Conservation (phyloP, 2,888 invertebrate genomes). For the Chirona hameri region DNA sequence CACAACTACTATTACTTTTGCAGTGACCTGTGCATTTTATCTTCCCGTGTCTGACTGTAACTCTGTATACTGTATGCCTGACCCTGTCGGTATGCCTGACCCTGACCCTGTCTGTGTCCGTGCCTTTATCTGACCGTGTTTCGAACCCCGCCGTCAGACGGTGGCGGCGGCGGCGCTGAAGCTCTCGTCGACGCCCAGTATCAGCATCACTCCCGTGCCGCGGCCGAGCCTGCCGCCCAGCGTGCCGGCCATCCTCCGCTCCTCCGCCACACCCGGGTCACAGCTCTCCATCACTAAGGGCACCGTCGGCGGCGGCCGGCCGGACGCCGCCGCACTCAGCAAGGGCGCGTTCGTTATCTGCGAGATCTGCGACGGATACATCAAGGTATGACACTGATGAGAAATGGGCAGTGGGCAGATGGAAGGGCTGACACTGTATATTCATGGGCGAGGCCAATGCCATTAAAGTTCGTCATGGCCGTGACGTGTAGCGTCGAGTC, state of each 20-base stretch:
- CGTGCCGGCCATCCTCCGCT: constrained; percentile 49
- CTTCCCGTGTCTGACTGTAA: neutral
- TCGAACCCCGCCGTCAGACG: neutral
- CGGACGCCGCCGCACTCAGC: constrained; percentile 46
- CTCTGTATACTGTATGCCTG: neutral
- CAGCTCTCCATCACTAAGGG: constrained; percentile 35
- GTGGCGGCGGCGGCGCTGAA: constrained; percentile 32
- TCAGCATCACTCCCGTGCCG: constrained; percentile 84
- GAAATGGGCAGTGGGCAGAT: too few species aligned
- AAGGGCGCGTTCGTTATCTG: constrained; percentile 88
- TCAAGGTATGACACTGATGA: constrained; percentile 57
- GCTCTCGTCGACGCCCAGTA: constrained; percentile 60
- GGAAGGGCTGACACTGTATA: too few species aligned
- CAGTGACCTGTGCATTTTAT: too few species aligned
- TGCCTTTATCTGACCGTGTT: neutral
- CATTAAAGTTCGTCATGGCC: too few species aligned
- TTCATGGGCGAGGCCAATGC: too few species aligned
- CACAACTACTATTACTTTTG: too few species aligned
- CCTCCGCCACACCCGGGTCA: constrained; percentile 46
- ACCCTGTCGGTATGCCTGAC: neutral
- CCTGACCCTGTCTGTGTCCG: too few species aligned
- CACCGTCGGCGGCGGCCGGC: constrained; percentile 47
- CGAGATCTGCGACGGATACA: constrained; percentile 95
- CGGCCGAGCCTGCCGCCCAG: constrained; percentile 53
- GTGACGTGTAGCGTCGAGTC: too few species aligned